Percentiles rank a stretch among this genome's conserved stretches.
Conservation (phyloP, 2,113 vertebrate genomes). For the Artemisiospiza belli region DNA sequence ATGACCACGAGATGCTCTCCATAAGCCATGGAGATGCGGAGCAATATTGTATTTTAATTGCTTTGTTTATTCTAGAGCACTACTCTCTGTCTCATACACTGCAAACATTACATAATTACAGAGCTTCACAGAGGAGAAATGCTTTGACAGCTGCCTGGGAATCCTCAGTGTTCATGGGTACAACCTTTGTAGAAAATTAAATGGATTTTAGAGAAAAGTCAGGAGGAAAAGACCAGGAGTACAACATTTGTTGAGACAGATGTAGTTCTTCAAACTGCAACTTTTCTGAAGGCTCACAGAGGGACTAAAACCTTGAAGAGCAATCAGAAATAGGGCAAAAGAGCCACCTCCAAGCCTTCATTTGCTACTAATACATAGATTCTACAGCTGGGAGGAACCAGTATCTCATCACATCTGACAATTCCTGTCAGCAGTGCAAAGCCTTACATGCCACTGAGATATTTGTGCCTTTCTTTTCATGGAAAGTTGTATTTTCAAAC, state of each 20-base stretch:
- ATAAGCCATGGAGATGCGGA: neutral
- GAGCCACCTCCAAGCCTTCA: neutral
- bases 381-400: neutral
- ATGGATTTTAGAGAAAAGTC: neutral
- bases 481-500: neutral
- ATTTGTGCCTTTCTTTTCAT: neutral
- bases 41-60: neutral
- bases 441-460: neutral
- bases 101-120: accelerated
- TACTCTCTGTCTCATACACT: neutral
- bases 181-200: neutral
- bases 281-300: neutral
- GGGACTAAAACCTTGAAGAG: neutral
- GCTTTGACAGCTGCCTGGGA: neutral
- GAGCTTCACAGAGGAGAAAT: neutral
- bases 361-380: neutral
- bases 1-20: neutral
- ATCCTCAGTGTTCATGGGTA: neutral
- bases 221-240: neutral
- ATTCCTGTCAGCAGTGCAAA: neutral
- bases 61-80: neutral
- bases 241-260: neutral
- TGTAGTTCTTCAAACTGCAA: neutral
- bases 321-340: neutral
- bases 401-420: accelerated